Conservation (phyloP, 2,797 vertebrate species). For the Pangasius sanitwongsei region DNA sequence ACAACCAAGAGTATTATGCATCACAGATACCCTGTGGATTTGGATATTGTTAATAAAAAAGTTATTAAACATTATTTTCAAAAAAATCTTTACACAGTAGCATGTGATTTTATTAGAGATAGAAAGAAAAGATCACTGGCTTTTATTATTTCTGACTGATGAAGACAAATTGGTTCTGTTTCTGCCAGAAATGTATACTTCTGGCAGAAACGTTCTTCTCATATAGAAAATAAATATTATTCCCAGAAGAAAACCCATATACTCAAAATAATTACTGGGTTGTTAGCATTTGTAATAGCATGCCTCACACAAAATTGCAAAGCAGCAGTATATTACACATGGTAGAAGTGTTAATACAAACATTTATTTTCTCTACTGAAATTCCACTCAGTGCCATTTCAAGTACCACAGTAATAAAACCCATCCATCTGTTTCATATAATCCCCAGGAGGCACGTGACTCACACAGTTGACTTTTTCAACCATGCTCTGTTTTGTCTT, state of each 20-base stretch:
- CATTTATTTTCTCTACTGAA: slow-evolving; percentile 65
- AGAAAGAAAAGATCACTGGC: not conserved
- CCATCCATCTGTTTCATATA: slow-evolving; percentile 69
- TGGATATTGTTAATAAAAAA: slow-evolving; percentile 15
- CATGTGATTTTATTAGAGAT: not conserved
- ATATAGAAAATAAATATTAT: slow-evolving; percentile 45
- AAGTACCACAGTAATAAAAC: slow-evolving; percentile 72
- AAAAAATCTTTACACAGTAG: not conserved
- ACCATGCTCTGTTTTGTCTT: slow-evolving; percentile 40
- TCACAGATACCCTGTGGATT: not conserved
- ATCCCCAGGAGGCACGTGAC: slow-evolving; percentile 49
- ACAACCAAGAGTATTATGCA: not conserved
- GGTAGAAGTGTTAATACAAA: slow-evolving; percentile 59
- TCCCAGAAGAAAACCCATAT: slow-evolving; percentile 40
- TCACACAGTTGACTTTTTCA: slow-evolving; percentile 37
- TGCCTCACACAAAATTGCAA: slow-evolving; percentile 37
- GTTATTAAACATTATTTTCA: not conserved
- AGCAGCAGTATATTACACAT: slow-evolving; percentile 57
- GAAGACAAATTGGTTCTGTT: slow-evolving; percentile 24
- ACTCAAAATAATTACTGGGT: slow-evolving; percentile 62
- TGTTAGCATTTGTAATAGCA: slow-evolving; percentile 63
- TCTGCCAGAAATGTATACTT: slow-evolving; percentile 9
- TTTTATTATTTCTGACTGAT: slow-evolving; percentile 26
- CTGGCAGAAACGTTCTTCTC: slow-evolving; percentile 38
- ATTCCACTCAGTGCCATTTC: slow-evolving; percentile 62